These are phyloP conservation scores for Elysia crispata DNA, from an alignment of 2,888 invertebrate genomes.

Conservation along the genomic window DNA sequence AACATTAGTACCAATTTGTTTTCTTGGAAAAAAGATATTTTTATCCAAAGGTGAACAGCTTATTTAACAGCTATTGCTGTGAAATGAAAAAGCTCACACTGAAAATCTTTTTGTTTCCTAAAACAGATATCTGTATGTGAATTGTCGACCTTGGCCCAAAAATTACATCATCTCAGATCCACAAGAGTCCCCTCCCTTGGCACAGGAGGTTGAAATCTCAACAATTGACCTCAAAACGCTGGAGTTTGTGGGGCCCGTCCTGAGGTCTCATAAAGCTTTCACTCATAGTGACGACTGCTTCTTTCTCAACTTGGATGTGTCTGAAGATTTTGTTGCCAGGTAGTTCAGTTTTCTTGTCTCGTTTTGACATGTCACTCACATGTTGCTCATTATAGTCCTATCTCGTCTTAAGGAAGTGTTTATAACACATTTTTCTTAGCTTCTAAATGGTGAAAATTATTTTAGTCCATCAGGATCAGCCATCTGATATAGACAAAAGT, in stretches of 20 bases:
- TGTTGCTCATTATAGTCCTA: no score
- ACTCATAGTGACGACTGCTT: slow-evolving; percentile 91
- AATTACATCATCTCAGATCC: slow-evolving; percentile 87
- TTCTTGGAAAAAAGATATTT: no score
- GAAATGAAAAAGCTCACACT: background rate
- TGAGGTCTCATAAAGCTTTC: slow-evolving; percentile 88
- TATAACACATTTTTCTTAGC: no score
- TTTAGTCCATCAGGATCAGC: no score
- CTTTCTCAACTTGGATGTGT: slow-evolving; percentile 90
- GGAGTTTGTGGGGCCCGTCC: slow-evolving; percentile 86
- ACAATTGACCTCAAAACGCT: slow-evolving; percentile 89
- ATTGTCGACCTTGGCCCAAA: slow-evolving; percentile 89
- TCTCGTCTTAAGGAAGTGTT: no score
- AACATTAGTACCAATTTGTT: no score
- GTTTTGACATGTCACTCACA: no score
- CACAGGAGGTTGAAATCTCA: slow-evolving; percentile 91
- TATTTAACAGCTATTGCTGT: no score
- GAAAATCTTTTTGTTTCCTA: background rate
- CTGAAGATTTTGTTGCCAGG: slow-evolving; percentile 90
- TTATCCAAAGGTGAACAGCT: no score
- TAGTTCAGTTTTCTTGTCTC: slow-evolving; percentile 72
- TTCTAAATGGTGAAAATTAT: no score
- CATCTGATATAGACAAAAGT: no score
- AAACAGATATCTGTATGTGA: slow-evolving; percentile 85
- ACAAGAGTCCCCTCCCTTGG: slow-evolving; percentile 88